Evolutionary conservation across 2,113 vertebrate genomes (phyloP), one percentile per base, ranked within the genome.

Genomic region (Cromileptes altivelis): DNA sequence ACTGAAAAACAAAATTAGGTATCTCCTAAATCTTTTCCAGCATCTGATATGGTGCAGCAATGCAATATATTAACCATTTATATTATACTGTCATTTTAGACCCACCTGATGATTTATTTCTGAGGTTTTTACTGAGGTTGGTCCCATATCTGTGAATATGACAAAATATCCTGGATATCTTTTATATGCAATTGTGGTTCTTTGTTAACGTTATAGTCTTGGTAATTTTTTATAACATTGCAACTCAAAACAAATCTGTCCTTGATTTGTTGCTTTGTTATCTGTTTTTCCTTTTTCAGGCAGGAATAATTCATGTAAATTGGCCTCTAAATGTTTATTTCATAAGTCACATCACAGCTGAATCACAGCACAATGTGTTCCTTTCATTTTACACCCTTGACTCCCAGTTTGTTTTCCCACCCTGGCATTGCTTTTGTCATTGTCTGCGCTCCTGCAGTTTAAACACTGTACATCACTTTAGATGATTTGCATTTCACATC

Each of bases 401-500:
- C 65, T n/a, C 62, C 8, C 3, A 58, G 2, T 58, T 25, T 11
- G 15, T 62, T 85, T 80, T 52, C 65, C 27, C 33, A 64, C 17
- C 12, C 6, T 64, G 15, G 27, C 2, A 21, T 37, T 57, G 12
- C 45, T 0, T 2, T 58, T 1, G 3, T 17, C n/a, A 18, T 57
- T 45, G 3, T 33, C 19, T 49, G 12, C 57, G 15, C 42, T 70
- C 23, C 25, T n/a, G 62, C 15, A 50, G 33, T n/a, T 3, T 23
- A 60, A 82, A 56, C 50, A 0, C 15, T 27, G 40, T 40, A 27
- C 52, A 30, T 56, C 25, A 40, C 45, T 37, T 37, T 33, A 37
- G 25, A 47, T 23, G 3, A 82, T 81, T 77, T 88, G 30, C 6
- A 13, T 61, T 82, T 84, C 42, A 52, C 21, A 27, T 63, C 67